Evolutionary conservation across 2,888 invertebrate species (phyloP).

Genomic region (Hypomecis atomaria): DNA sequence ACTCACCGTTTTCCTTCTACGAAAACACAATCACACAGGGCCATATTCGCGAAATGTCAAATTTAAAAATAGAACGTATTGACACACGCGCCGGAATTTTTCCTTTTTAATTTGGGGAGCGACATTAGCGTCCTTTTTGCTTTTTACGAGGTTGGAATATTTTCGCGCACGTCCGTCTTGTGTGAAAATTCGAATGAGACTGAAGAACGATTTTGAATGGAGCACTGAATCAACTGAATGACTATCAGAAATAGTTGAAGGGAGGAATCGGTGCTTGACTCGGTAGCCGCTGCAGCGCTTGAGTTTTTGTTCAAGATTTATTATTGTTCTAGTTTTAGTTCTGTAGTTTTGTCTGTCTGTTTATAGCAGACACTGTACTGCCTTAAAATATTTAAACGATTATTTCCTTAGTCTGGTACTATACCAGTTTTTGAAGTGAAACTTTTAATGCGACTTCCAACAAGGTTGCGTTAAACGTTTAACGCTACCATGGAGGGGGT

Average conservation of each 20-base stretch:
- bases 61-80: slow-evolving; percentile 35
- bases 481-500: no score
- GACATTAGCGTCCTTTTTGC: slow-evolving; percentile 7
- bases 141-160: slow-evolving; percentile 16
- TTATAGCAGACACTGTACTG: no score
- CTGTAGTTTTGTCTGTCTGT: no score
- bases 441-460: no score
- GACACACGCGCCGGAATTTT: slow-evolving; percentile 35
- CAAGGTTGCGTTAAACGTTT: no score
- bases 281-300: slow-evolving; percentile 56
- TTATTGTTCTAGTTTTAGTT: no score
- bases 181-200: slow-evolving; percentile 53
- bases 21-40: slow-evolving; percentile 31
- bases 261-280: slow-evolving; percentile 57
- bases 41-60: slow-evolving; percentile 36
- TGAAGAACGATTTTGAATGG: slow-evolving; percentile 61
- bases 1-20: slow-evolving; percentile 38
- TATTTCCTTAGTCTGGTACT: no score
- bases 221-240: slow-evolving; percentile 73
- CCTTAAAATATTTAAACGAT: no score
- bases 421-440: no score
- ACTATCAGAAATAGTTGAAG: slow-evolving; percentile 76
- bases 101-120: slow-evolving; percentile 25
- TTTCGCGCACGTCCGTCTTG: slow-evolving; percentile 21
- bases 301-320: slow-evolving; percentile 4